Base-by-base conservation (phyloP, 2,888 invertebrate species). In the Cynaeus angustus region DNA sequence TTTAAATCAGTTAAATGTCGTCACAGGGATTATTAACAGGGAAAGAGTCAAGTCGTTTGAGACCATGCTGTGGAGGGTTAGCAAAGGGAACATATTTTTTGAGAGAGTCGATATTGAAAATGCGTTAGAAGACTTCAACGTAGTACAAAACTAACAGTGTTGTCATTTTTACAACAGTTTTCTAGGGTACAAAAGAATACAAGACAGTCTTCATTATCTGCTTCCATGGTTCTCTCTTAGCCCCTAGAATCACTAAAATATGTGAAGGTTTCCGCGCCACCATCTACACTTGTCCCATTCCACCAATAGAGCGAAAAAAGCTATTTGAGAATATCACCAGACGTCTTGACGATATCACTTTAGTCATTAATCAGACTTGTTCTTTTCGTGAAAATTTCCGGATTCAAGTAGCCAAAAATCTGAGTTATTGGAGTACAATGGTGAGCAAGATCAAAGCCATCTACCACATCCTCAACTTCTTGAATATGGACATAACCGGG, bases 211-310 rank as follows among this genome's bases (percentile, higher is more conserved):
- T 97, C 87, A 92, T 93, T 66, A 92, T 92, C 33, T 93, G 93
- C 88, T 93, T 93, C 88, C 94, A 97, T 93, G 97, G 97, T 50
- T 96, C 97, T 78, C 95, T 96, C 81, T 87, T 97, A 64, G 96
- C 95, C 86, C 90, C 91, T 0, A 91, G 95, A 74, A 95, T 97
- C 71, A 95, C 94, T 87, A 97, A 97, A 85, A 95, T 97, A 50
- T 97, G 96, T 87, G 92, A 94, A 74, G 97, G 97, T 0, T 97
- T 96, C 86, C 94, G 95, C 78, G 97, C 97, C 2, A 95, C 95
- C 2, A 87, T 97, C 72, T 97, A 97, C 86, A 95, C 96, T 0
- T 97, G 97, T 83, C 97, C 97, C 0, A 95, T 94, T 70, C 93
- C 93, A 38, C 91, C 92, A 75, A 88, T 89, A n/a, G 97, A 97